Conservation (phyloP, 2,888 invertebrate genomes). For the Scaptomyza polygonia region DNA sequence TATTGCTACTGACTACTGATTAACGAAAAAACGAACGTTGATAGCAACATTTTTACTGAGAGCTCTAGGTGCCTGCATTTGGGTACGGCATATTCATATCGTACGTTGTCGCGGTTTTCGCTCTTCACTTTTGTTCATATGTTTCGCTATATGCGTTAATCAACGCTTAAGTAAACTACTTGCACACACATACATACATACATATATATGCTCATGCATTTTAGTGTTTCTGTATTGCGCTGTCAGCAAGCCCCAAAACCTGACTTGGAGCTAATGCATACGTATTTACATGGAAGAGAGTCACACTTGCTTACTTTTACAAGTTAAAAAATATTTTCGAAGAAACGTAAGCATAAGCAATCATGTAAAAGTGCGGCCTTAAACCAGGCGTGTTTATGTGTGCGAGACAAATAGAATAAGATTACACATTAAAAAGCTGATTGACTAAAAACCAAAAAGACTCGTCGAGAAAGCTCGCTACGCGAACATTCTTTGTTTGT, state of each 20-base stretch:
- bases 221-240: slow-evolving; percentile 14
- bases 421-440: slow-evolving; percentile 43
- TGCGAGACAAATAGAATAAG: slow-evolving; percentile 52
- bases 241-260: slow-evolving; percentile 49
- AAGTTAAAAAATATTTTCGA: slow-evolving; percentile 21
- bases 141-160: slow-evolving; percentile 67
- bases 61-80: slow-evolving; percentile 14
- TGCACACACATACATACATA: slow-evolving; percentile 67
- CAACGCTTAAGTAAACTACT: slow-evolving; percentile 75
- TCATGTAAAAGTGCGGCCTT: slow-evolving; percentile 71
- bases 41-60: slow-evolving; percentile 50
- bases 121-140: slow-evolving; percentile 38
- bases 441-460: slow-evolving; percentile 36
- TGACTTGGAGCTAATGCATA: slow-evolving; percentile 56
- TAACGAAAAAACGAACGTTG: slow-evolving; percentile 64
- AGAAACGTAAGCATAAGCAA: slow-evolving; percentile 38
- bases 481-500: not conserved
- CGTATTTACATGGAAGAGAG: slow-evolving; percentile 23
- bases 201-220: slow-evolving; percentile 21
- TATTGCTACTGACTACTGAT: slow-evolving; percentile 80
- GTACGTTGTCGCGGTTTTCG: slow-evolving; percentile 53
- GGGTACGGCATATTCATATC: slow-evolving; percentile 54
- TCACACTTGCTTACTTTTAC: slow-evolving; percentile 12
- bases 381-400: slow-evolving; percentile 49
- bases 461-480: not conserved